Evolutionary conservation across 2,797 vertebrate genomes (phyloP).

Genomic region (Pseudopleuronectes americanus): DNA sequence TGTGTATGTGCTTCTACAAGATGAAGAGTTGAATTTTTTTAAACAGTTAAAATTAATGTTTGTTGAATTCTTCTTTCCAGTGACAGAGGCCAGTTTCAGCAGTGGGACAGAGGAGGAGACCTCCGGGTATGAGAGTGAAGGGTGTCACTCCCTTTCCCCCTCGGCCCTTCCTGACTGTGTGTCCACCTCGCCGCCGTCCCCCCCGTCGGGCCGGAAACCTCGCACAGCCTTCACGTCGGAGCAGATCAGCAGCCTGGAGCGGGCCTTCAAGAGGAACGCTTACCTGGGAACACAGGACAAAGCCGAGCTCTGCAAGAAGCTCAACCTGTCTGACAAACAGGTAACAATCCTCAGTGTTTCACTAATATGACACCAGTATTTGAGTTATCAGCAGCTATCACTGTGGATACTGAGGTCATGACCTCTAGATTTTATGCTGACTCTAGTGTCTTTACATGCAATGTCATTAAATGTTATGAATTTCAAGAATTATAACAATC

Average conservation of each 20-base stretch:
- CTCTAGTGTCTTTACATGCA: too few relatives aligned
- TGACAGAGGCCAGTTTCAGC: conserved; percentile 65
- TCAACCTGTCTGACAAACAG: conserved; percentile 86
- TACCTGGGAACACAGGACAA: conserved; percentile 86
- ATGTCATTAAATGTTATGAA: too few relatives aligned
- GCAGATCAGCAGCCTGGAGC: conserved; percentile 84
- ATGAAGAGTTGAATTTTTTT: background rate
- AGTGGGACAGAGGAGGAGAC: conserved; percentile 83
- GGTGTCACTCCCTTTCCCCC: conserved; percentile 72
- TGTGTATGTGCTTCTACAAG: background rate
- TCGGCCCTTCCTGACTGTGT: conserved; percentile 3
- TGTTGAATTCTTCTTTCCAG: conserved; percentile 28
- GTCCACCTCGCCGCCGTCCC: conserved; percentile 40
- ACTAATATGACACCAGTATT: background rate
- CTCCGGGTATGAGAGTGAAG: conserved; percentile 84
- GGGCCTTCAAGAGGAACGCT: conserved; percentile 82
- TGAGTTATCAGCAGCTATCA: too few relatives aligned
- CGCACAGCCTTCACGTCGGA: conserved; percentile 85
- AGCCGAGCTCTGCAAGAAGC: conserved; percentile 82
- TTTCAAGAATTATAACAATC: too few relatives aligned
- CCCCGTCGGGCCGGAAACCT: conserved; percentile 74
- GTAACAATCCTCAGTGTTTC: conserved; percentile 41
- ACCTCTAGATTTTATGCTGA: too few relatives aligned
- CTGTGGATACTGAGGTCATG: background rate
- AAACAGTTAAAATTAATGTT: too few relatives aligned